Base-by-base conservation (phyloP, 2,113 vertebrate genomes). In the Sula dactylatra region DNA sequence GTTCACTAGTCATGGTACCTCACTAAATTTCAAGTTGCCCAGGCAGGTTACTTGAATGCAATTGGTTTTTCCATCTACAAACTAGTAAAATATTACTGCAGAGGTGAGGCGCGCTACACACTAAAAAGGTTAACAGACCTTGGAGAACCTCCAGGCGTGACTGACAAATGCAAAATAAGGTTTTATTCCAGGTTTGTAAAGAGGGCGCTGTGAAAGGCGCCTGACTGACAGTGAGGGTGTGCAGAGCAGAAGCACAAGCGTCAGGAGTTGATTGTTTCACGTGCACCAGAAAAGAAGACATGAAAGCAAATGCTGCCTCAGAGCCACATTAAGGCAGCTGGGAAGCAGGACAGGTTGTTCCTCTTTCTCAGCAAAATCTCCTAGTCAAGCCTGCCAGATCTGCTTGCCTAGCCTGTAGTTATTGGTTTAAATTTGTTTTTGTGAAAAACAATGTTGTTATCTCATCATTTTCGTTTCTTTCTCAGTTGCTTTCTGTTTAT, bases 161-260 rank as follows among this genome's bases (percentile, higher is more conserved):
- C 40, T 70, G 64, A 82, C 7, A 82, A 89, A 42, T 50, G 40
- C 36, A 64, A 85, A 91, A 67, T 50, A 8, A 72, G 25, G 9
- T 62, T 91, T 94, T 62, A 58, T 38, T 85, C 45, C 0, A 1
- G 6, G 12, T 90, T 93, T 84, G 52, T 54, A 34, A 56, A 70
- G 27, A 91, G 10, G 26, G 17, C 10, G 12, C 26, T 65, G 67
- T 1, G 1, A 59, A 86, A 77, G 47, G 6, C 0, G 0, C 27
- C 36, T 69, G 21, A n/a, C 45, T 91, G 84, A 62, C 42, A 79
- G 26, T 19, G 47, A 93, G 42, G 45, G 10, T 38, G 4, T 40
- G 45, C 77, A 78, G 77, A 91, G 65, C 59, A 70, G 78, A 66
- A 84, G 17, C 40, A 62, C 15, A 71, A 25, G 22, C 1, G 1